These are phyloP conservation scores for Eupristina koningsbergeri DNA, from an alignment of 1,140 invertebrate genomes.

Conservation along the genomic window DNA sequence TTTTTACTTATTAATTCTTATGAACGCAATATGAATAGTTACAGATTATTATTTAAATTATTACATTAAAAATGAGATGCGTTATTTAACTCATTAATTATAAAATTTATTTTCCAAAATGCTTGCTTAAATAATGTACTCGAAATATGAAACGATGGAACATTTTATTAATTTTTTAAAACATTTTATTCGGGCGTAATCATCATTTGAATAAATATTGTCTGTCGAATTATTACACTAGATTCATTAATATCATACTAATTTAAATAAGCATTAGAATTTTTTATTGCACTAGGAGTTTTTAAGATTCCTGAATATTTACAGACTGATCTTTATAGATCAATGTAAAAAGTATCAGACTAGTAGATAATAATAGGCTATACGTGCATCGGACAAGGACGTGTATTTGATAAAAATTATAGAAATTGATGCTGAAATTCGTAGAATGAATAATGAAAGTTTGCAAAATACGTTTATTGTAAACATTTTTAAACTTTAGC, in stretches of 20 bases:
- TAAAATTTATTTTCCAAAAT: background rate
- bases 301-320: background rate
- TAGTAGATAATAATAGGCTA: too few species aligned
- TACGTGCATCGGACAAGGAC: too few species aligned
- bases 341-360: too few species aligned
- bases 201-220: background rate
- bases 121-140: background rate
- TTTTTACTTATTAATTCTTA: constrained; percentile 17
- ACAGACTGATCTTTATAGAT: too few species aligned
- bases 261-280: too few species aligned
- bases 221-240: too few species aligned
- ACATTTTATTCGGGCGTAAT: background rate
- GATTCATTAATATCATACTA: too few species aligned
- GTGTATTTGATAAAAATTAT: too few species aligned
- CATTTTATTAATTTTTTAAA: background rate
- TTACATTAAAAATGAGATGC: background rate
- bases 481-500: background rate
- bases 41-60: constrained; percentile 8
- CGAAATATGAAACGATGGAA: background rate
- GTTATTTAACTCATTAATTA: background rate
- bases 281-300: background rate
- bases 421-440: background rate
- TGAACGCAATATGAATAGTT: background rate
- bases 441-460: too few species aligned
- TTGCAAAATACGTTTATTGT: too few species aligned